phyloP scores from a whole-genome alignment of 2,113 vertebrate species.

The Lipophrys pholis region DNA sequence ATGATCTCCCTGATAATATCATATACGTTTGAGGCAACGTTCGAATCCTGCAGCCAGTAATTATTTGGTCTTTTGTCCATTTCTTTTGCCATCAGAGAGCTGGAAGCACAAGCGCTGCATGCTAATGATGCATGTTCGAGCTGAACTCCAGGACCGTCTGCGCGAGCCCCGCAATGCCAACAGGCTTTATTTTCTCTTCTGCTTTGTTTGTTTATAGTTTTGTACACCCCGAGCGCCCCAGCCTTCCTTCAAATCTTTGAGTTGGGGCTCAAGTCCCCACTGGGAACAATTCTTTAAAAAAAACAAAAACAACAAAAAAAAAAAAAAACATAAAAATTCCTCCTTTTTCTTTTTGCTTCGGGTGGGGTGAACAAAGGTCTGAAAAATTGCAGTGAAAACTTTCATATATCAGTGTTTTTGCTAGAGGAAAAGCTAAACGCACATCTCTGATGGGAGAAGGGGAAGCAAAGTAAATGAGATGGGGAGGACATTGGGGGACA shows the following conservation, averaged over 20 bases:
- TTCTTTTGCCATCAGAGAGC: conserved; percentile 62
- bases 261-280: conserved; percentile 51
- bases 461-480: conserved; percentile 8
- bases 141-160: conserved; percentile 68
- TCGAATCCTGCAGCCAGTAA: conserved; percentile 62
- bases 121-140: conserved; percentile 74
- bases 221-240: conserved; percentile 16
- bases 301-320: no score
- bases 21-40: conserved; percentile 59
- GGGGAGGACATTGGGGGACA: conserved; percentile 22
- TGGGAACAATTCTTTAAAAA: conserved; percentile 17
- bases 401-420: conserved; percentile 55
- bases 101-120: conserved; percentile 65
- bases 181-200: conserved; percentile 59
- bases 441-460: conserved; percentile 46
- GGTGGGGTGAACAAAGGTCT: conserved; percentile 59
- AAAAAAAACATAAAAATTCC: no score
- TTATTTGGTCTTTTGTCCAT: conserved; percentile 64
- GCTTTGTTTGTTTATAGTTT: conserved; percentile 68
- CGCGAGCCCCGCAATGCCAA: conserved; percentile 37
- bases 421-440: conserved; percentile 51
- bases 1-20: conserved; percentile 62
- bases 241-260: conserved; percentile 22
- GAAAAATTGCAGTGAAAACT: conserved; percentile 50
- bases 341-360: conserved; percentile 19